phyloP scores from a whole-genome alignment of 2,113 vertebrate genomes.

The Sterna hirundo region DNA sequence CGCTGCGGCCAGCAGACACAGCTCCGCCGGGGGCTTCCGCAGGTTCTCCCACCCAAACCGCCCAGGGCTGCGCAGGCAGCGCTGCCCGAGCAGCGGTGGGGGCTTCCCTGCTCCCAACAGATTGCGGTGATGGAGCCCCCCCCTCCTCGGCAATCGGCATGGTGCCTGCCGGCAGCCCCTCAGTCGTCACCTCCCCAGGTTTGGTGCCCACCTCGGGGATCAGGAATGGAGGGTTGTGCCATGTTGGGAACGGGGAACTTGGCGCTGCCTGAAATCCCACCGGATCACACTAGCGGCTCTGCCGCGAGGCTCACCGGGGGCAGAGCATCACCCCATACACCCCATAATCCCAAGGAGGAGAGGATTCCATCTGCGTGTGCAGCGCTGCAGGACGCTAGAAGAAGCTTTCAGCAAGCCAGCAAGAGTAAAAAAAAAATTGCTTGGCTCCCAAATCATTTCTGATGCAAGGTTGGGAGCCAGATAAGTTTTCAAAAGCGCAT shows the following conservation, averaged over 20 bases:
- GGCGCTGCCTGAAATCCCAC: neutral
- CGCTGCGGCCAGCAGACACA: accelerated
- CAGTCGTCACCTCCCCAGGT: accelerated
- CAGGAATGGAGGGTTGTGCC: neutral
- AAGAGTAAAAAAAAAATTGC: neutral
- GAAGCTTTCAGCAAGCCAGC: neutral
- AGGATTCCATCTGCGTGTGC: neutral
- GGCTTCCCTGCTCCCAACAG: neutral
- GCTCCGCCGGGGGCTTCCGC: neutral
- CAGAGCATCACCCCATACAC: neutral
- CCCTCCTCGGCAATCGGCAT: neutral
- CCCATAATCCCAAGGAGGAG: neutral
- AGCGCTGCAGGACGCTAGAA: neutral
- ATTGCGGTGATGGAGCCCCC: accelerated
- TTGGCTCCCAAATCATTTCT: neutral
- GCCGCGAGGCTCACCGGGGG: accelerated
- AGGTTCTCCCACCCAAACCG: neutral
- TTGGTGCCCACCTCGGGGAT: accelerated
- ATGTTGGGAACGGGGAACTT: accelerated
- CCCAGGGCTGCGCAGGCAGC: neutral
- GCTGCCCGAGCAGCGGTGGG: accelerated
- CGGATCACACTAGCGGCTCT: neutral
- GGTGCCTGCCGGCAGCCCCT: neutral
- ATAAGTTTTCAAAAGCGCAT: neutral
- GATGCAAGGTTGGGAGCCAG: neutral